These are phyloP conservation scores for Apodemus sylvaticus DNA, from an alignment of 2,113 vertebrate species.

Conservation along the genomic window DNA sequence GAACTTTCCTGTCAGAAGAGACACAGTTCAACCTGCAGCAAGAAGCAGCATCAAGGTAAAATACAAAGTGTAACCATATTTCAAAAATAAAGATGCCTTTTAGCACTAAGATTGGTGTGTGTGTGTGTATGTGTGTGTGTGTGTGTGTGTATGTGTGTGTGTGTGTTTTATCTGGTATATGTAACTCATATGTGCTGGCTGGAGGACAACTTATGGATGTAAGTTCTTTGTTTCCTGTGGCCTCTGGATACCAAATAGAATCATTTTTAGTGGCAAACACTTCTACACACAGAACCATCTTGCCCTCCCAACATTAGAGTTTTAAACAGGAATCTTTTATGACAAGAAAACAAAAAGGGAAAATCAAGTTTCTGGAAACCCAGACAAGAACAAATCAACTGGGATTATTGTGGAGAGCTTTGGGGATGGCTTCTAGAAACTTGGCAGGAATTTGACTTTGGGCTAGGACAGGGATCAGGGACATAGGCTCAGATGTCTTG, in stretches of 20 bases:
- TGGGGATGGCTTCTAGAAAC: too few relatives aligned
- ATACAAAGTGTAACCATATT: background rate
- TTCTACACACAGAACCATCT: background rate
- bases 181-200: background rate
- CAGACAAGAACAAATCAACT: background rate
- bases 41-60: background rate
- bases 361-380: background rate
- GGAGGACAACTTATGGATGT: background rate
- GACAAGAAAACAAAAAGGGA: background rate
- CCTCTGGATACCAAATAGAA: background rate
- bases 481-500: too few relatives aligned
- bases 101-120: background rate
- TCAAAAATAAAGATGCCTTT: background rate
- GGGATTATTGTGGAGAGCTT: too few relatives aligned
- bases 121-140: background rate
- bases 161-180: background rate
- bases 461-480: too few relatives aligned
- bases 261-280: background rate
- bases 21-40: background rate
- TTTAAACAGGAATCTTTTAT: background rate
- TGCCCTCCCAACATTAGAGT: background rate
- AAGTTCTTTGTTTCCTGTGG: background rate
- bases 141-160: too few relatives aligned
- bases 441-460: too few relatives aligned
- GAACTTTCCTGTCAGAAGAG: background rate